Evolutionary conservation across 2,797 vertebrate species (phyloP), one percentile per base, ranked within the genome.

Genomic region (Furcifer pardalis): DNA sequence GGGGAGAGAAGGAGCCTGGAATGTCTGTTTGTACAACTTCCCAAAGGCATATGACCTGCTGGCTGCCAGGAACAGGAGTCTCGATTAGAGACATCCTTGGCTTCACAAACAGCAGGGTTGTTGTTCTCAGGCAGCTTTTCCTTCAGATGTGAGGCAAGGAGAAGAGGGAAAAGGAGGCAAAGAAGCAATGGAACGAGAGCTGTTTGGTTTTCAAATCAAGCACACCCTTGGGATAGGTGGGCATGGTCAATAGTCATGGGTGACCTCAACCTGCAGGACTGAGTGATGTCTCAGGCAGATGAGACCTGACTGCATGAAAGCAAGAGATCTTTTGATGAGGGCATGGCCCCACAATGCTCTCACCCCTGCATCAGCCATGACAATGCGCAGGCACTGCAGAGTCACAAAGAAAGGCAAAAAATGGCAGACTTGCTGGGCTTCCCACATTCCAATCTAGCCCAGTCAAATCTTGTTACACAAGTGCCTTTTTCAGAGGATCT

Each of bases 351-450:
- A 17, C 3, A 3, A 12, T 44, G 8, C 46, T 74, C 25, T 46
- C 1, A 23, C 1, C 3, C 23, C 40, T 2, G 1, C 1, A 1
- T 65, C 2, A 59, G 42, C 15, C 23, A 27, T 1, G 3, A 30
- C 5, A 32, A 30, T 10, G 27, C 42, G 12, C 71, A 62, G 74
- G 40, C 15, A 63, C 46, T 30, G 42, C 23, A 8, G 30, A 8
- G 44, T 23, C 63, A 78, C 17, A 42, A 66, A 62, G 7, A 30
- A 19, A 40, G 46, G 60, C 44, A 32, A 68, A 63, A 80, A 49
- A 49, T 12, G 27, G 63, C 6, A 7, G 8, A 6, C 1, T 1
- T 35, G 21, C 8, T 4, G 40, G 40, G 13, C 21, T 52, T 46
- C 9, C 37, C 37, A n/a, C n/a, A 37, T 60, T 72, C 83, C 56